Evolutionary conservation across 2,113 vertebrate genomes (phyloP).

Genomic region (Cnemophilus loriae): DNA sequence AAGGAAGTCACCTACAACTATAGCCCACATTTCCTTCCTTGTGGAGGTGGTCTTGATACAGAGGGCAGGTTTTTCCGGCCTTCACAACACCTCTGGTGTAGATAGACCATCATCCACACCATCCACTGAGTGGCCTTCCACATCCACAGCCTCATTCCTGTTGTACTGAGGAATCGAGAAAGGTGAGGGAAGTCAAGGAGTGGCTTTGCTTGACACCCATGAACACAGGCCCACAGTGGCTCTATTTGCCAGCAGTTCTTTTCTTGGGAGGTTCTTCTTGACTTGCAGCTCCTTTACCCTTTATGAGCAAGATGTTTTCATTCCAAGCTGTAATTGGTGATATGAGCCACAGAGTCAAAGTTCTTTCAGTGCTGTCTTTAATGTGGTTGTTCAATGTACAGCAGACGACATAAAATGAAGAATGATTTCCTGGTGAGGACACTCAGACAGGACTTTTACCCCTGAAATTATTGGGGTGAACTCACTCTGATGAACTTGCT

Average conservation of each 20-base stretch:
- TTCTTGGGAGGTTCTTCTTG: not conserved
- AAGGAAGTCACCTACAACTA: not conserved
- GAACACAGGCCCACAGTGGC: not conserved
- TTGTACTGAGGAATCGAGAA: not conserved
- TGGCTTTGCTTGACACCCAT: fast-evolving
- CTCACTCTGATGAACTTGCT: not conserved
- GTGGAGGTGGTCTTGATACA: fast-evolving
- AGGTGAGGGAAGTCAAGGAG: fast-evolving
- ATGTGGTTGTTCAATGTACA: not conserved
- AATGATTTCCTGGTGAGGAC: not conserved
- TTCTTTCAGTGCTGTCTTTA: not conserved
- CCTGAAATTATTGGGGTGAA: not conserved
- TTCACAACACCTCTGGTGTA: not conserved
- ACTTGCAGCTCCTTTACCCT: not conserved
- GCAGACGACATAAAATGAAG: not conserved
- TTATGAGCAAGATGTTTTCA: not conserved
- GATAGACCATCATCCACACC: not conserved
- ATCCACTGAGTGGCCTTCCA: not conserved
- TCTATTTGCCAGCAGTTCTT: not conserved
- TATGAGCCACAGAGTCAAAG: not conserved
- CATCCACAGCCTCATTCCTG: not conserved
- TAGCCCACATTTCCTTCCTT: not conserved
- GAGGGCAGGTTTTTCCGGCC: not conserved
- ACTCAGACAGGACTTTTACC: not conserved
- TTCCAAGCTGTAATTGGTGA: not conserved